Evolutionary conservation across 2,888 invertebrate genomes (phyloP).

Genomic region (Antitype chi): DNA sequence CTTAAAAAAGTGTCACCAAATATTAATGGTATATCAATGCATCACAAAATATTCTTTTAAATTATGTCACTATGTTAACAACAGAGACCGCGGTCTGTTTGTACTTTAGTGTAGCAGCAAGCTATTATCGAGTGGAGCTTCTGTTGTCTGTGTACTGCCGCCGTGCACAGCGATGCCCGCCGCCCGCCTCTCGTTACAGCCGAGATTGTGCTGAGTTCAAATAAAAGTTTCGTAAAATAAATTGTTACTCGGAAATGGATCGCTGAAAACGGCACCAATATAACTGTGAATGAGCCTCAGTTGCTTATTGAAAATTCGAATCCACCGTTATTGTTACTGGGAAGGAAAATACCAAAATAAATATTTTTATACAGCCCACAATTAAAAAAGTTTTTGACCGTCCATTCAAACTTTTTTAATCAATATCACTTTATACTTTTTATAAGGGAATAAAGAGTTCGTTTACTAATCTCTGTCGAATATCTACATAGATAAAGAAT

Average conservation of each 20-base stretch:
- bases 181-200: neutral
- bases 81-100: neutral
- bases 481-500: too few relatives aligned
- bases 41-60: neutral
- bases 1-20: neutral
- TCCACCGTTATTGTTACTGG: slow-evolving; percentile 12
- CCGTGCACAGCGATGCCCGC: neutral
- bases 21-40: neutral
- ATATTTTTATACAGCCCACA: slow-evolving; percentile 36
- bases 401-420: slow-evolving; percentile 34
- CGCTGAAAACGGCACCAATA: slow-evolving; percentile 16
- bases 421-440: slow-evolving; percentile 14
- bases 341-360: slow-evolving; percentile 29
- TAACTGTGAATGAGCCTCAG: slow-evolving; percentile 26
- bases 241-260: slow-evolving; percentile 27
- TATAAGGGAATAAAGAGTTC: neutral
- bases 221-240: slow-evolving; percentile 47
- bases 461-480: neutral
- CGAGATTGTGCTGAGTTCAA: slow-evolving; percentile 40
- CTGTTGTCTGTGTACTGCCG: too few relatives aligned
- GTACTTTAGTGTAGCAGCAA: neutral
- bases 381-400: slow-evolving; percentile 21
- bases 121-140: neutral
- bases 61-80: neutral
- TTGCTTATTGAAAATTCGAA: slow-evolving; percentile 39